Evolutionary conservation across 1,140 invertebrate species (phyloP), one percentile per base, ranked within the genome.

Genomic region (Cydia fagiglandana): DNA sequence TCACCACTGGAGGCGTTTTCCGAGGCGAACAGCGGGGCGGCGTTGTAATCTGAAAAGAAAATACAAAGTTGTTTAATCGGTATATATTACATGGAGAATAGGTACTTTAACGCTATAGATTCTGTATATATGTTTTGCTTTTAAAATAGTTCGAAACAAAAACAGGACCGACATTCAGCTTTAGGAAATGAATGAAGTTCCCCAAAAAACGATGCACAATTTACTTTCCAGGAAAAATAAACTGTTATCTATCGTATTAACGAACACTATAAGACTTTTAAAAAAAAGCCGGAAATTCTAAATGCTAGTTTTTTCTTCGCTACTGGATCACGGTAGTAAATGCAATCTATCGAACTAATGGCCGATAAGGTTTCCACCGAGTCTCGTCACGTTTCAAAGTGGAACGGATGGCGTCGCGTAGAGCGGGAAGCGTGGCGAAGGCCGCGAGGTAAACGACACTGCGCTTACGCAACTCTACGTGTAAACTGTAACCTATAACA

Each of bases 1-100:
- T 88, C 83, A 93, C 91, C 91, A 91, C 90, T 91, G 90, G 91
- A 91, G 88, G 91, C 90, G 91, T 93, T 93, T 89, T 93, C 91
- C 77, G 91, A 91, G 88, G 91, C 90, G 88, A 93, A 93, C 87
- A 93, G 90, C 89, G 91, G 91, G 90, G 91, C 88, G 85, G 91
- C 90, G 91, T 93, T 91, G 85, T 93, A 93, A 91, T 93, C 91
- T 91, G 89, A 75, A 91, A 89, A 75, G 75, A 84, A 87, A 78
- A 82, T 61, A 75, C 74, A 75, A 47, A 30, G 13, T 76, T 76
- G 38, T 75, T 28, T 41, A 41, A 64, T n/a, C 13, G 38, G n/a
- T 75, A 28, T 20, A 45, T 24, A 50, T 64, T 64, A 41, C 15
- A 74, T 20, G 24, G 0, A 0, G 24, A 24, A 24, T 24, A 24